Conservation (phyloP, 2,888 invertebrate genomes). For the Spicauda simplicius region DNA sequence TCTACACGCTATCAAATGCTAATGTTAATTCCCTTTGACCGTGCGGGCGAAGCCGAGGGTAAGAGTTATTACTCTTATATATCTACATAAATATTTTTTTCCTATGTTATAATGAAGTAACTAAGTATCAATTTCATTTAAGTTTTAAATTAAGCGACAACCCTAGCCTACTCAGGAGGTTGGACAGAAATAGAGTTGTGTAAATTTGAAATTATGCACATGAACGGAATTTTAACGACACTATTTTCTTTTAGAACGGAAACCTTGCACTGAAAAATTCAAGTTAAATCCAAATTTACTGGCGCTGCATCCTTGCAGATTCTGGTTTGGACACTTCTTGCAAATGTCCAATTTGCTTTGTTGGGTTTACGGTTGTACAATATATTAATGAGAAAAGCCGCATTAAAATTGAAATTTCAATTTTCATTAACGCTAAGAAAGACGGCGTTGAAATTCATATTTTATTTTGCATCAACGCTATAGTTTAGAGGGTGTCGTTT, state of each 20-base stretch:
- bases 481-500: too few species aligned
- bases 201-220: constrained; percentile 37
- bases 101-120: too few species aligned
- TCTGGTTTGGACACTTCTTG: constrained; percentile 27
- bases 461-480: neutral
- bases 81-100: too few species aligned
- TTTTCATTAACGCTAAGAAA: neutral
- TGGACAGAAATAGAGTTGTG: constrained; percentile 33
- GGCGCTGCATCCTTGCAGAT: constrained; percentile 24
- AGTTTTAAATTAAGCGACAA: neutral
- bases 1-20: too few species aligned
- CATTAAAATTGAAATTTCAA: neutral
- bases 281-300: constrained; percentile 35
- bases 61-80: too few species aligned
- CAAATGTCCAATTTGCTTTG: constrained; percentile 26
- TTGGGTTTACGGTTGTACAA: neutral
- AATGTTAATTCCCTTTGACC: too few species aligned
- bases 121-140: neutral
- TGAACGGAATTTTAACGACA: constrained; percentile 33
- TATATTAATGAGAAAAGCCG: neutral
- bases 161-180: constrained; percentile 10
- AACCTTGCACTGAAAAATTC: constrained; percentile 35
- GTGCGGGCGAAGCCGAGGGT: too few species aligned
- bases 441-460: neutral
- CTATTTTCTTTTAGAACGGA: constrained; percentile 34